Base-by-base conservation (phyloP, 1,140 invertebrate genomes). In the Arctopsyche grandis region DNA sequence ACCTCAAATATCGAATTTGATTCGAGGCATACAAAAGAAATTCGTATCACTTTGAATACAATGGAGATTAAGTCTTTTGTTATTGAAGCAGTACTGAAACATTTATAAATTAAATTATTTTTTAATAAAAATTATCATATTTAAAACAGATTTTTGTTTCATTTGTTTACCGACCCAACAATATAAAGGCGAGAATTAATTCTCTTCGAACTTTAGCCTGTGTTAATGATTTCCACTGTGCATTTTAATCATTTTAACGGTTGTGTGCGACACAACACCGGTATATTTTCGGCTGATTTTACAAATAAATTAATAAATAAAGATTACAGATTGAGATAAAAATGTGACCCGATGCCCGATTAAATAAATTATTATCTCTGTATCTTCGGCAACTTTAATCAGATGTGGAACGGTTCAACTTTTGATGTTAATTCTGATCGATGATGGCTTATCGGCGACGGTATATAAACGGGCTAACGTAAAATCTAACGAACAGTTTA, bases 51-150 rank as follows among this genome's bases (percentile, higher is more conserved):
- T 5, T 22, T 76, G 9, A 24, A n/a, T 14, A 24, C 74, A 14
- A 76, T 76, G 74, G 74, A 76, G 38, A 76, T 76, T 19, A 76
- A 66, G 63, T 63, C 74, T n/a, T 76, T 76, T 19, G 21, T 76
- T 7, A 63, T 76, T n/a, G 56, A 66, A 66, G 12, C 21, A 4
- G 7, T 60, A 60, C 48, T 12, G 3, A 12, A 52, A 14, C 48
- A 16, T 52, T 16, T 3, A 52, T n/a, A 52, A 52, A 52, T 52
- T 52, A 14, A 52, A 52, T 38, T 38, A 38, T 52, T 12, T 52
- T 46, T 52, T 52, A 52, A 52, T 16, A 14, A 3, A 16, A n/a
- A n/a, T n/a, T 52, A 52, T 52, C 1, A 52, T 52, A 52, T 52
- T 52, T 52, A 3, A 52, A 5, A 52, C 4, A 12, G 4, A 16